Conservation (phyloP, 2,113 vertebrate species). For the Delphinapterus leucas region DNA sequence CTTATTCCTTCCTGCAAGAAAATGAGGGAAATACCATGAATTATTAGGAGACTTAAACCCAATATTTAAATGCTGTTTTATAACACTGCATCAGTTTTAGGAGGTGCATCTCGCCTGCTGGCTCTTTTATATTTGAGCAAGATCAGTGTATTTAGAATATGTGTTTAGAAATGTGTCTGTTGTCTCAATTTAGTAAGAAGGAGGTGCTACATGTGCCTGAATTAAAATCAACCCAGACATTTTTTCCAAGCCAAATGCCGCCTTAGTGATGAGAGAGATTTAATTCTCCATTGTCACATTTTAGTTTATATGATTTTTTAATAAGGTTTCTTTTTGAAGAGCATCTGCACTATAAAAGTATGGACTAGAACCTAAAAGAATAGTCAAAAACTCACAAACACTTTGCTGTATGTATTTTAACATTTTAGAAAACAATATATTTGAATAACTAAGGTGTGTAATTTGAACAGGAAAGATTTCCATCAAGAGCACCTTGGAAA, state of each 20-base stretch:
- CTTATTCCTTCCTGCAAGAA: constrained; percentile 54
- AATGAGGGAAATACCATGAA: constrained; percentile 66
- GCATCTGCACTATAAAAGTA: constrained; percentile 24
- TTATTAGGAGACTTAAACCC: constrained; percentile 69
- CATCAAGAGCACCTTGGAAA: constrained; percentile 38
- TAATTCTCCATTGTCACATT: constrained; percentile 73
- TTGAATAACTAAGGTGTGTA: constrained; percentile 48
- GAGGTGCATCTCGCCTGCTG: constrained; percentile 65
- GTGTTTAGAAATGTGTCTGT: constrained; percentile 53
- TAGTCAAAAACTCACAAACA: background rate
- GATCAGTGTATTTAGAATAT: constrained; percentile 55
- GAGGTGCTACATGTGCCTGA: constrained; percentile 62
- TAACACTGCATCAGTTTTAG: constrained; percentile 71
- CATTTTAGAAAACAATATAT: constrained; percentile 60
- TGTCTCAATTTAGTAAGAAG: constrained; percentile 46
- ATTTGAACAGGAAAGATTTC: constrained; percentile 66
- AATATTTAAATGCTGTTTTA: constrained; percentile 72
- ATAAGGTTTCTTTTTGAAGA: background rate
- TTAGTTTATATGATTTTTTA: constrained; percentile 52
- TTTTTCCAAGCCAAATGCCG: constrained; percentile 72
- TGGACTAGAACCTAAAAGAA: background rate
- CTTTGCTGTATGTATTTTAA: constrained; percentile 46
- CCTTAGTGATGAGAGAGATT: constrained; percentile 72
- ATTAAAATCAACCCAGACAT: constrained; percentile 65
- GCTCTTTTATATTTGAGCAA: constrained; percentile 66